phyloP scores from a whole-genome alignment of 2,888 invertebrate species.

The Vesta saturnalis region DNA sequence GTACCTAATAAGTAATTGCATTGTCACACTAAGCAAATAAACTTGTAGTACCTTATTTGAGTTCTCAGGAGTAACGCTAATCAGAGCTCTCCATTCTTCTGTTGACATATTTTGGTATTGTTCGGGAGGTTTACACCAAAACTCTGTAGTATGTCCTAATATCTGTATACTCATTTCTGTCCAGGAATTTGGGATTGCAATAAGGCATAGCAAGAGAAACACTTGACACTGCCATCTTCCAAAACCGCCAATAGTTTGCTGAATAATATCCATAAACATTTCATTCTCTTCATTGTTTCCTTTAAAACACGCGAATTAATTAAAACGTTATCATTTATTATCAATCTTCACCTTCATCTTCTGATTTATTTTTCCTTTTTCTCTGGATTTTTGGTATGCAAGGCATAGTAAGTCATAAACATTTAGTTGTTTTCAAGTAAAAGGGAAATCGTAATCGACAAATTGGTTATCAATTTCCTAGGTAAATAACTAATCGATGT shows the following conservation, averaged over 20 bases:
- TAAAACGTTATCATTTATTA: background rate
- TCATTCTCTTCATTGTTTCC: background rate
- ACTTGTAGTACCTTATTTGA: background rate
- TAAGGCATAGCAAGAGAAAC: slow-evolving; percentile 65
- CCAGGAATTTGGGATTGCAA: slow-evolving; percentile 71
- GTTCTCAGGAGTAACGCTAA: slow-evolving; percentile 17
- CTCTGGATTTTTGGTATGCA: background rate
- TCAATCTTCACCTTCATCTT: background rate
- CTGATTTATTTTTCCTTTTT: background rate
- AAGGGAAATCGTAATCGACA: background rate
- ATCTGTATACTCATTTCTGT: slow-evolving; percentile 71
- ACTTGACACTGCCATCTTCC: slow-evolving; percentile 69
- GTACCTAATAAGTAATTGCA: too few species aligned
- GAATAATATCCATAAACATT: slow-evolving; percentile 33
- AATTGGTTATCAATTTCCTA: background rate
- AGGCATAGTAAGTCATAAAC: background rate
- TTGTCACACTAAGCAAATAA: background rate
- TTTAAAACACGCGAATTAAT: background rate
- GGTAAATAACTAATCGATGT: background rate
- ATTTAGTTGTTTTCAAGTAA: background rate
- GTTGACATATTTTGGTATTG: slow-evolving; percentile 51
- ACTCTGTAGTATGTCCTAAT: slow-evolving; percentile 69
- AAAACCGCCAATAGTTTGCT: slow-evolving; percentile 65
- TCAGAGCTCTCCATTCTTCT: slow-evolving; percentile 63
- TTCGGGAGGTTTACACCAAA: slow-evolving; percentile 64